These are phyloP conservation scores for Campaea margaritaria DNA, from an alignment of 2,888 invertebrate species.

Conservation along the genomic window DNA sequence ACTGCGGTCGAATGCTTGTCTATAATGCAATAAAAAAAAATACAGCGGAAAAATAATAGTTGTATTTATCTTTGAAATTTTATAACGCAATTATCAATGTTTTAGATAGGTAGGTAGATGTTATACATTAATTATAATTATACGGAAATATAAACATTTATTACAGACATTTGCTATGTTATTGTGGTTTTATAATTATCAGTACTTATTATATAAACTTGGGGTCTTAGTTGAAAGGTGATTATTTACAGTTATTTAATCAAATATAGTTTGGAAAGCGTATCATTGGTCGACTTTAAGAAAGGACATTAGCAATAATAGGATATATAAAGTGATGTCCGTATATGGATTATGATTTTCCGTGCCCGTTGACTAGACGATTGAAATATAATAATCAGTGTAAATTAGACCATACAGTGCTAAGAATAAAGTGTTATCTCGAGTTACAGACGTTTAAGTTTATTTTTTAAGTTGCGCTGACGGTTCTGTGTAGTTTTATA, in stretches of 20 bases:
- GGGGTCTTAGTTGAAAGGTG: neutral
- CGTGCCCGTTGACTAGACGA: constrained; percentile 32
- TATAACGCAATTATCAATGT: neutral
- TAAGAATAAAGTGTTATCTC: constrained; percentile 67
- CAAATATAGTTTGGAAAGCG: neutral
- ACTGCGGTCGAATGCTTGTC: too few species aligned
- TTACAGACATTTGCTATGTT: neutral
- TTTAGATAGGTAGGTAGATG: constrained; percentile 11
- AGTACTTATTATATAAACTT: constrained; percentile 1
- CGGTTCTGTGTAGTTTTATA: constrained; percentile 41
- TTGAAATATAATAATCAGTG: constrained; percentile 43
- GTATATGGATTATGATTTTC: constrained; percentile 22
- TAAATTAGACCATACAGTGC: constrained; percentile 58
- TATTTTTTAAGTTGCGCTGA: constrained; percentile 49
- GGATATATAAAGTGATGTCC: constrained; percentile 37
- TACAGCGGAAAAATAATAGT: neutral
- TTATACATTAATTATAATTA: constrained; percentile 2
- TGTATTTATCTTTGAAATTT: too few species aligned
- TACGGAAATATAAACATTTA: neutral
- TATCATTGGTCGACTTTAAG: constrained; percentile 35
- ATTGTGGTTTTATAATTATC: neutral
- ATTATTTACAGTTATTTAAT: neutral
- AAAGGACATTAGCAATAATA: constrained; percentile 47
- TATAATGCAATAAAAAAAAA: too few species aligned
- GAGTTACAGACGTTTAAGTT: constrained; percentile 58